Evolutionary conservation across 2,797 vertebrate genomes (phyloP), one percentile per base, ranked within the genome.

Genomic region (Varecia variegata): DNA sequence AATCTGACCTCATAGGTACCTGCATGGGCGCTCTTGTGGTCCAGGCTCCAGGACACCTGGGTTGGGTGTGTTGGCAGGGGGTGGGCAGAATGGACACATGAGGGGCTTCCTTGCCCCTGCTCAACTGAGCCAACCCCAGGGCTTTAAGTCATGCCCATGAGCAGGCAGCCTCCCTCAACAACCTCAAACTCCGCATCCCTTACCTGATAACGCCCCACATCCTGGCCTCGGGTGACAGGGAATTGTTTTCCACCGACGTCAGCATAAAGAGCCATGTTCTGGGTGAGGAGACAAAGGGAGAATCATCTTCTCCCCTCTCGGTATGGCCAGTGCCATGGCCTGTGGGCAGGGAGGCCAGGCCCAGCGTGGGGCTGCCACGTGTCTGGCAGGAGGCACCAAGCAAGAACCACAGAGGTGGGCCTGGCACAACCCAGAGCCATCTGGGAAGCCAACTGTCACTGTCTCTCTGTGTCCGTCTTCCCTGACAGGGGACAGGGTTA

Each of bases 1-100:
- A 99, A 99, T 95, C 99, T 99, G 83, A 99, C 99, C 96, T 99
- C 99, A 58, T 99, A 99, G 68, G 99, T 99, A 62, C 99, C 99
- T 5, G 99, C 99, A 15, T 98, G 99, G 92, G 99, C 99, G 62
- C 98, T 99, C 97, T 99, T 99, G 97, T 99, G 99, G 88, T 99
- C 99, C 97, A 99, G 97, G 96, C 99, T 99, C 99, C 99, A 99
- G 17, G 99, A 99, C 5, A 99, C 99, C 99, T 99, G 77, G 0
- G 11, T 56, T 91, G 32, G 74, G 73, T 54, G 52, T 32, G 13
- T 88, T 11, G 11, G 79, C 23, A 65, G 11, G 8, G 27, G 27
- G 38, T 45, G 6, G 47, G 74, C n/a, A 93, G 27, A 38, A 58
- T 4, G 35, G 47, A 80, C 67, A 90, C 25, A 17, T 32, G 56